A percentile compares a stretch with the other conserved stretches of the same genome.
phyloP scores from a whole-genome alignment of 2,888 invertebrate genomes.

The Mesochorus sp. region DNA sequence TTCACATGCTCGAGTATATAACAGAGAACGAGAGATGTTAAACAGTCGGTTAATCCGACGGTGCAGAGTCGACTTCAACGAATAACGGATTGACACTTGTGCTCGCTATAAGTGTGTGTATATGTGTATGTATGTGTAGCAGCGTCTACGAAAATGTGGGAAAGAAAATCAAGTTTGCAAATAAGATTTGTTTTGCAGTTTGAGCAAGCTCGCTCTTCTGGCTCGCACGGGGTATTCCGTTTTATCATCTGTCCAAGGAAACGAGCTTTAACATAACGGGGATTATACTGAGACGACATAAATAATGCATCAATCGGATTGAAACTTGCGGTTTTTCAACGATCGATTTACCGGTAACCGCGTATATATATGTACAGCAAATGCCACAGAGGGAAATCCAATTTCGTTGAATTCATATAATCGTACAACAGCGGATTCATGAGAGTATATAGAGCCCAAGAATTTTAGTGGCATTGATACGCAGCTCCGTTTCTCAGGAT shows the following conservation, averaged over 20 bases:
- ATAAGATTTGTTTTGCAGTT: slow-evolving; percentile 49
- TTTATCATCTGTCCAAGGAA: slow-evolving; percentile 23
- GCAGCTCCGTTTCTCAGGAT: no score
- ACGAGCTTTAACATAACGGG: slow-evolving; percentile 62
- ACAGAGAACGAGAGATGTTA: slow-evolving; percentile 15
- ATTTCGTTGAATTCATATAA: slow-evolving; percentile 30
- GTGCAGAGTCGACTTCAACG: slow-evolving; percentile 1
- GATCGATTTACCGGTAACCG: not conserved
- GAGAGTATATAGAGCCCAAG: slow-evolving; percentile 5
- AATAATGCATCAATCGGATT: slow-evolving; percentile 77
- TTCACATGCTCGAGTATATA: slow-evolving; percentile 7
- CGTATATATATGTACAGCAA: no score
- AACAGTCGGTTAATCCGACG: slow-evolving; percentile 22
- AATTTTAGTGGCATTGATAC: slow-evolving; percentile 6
- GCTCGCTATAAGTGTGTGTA: no score
- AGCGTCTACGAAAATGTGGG: slow-evolving; percentile 2
- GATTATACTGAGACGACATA: slow-evolving; percentile 71
- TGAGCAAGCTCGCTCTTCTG: not conserved
- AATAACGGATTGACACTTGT: slow-evolving; percentile 20
- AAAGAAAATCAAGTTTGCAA: not conserved
- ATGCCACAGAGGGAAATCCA: slow-evolving; percentile 18
- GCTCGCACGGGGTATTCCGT: not conserved
- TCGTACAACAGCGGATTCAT: slow-evolving; percentile 18
- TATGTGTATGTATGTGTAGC: no score
- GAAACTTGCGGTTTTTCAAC: slow-evolving; percentile 65